Conservation (phyloP, 2,797 vertebrate genomes). For the Macropodus opercularis region DNA sequence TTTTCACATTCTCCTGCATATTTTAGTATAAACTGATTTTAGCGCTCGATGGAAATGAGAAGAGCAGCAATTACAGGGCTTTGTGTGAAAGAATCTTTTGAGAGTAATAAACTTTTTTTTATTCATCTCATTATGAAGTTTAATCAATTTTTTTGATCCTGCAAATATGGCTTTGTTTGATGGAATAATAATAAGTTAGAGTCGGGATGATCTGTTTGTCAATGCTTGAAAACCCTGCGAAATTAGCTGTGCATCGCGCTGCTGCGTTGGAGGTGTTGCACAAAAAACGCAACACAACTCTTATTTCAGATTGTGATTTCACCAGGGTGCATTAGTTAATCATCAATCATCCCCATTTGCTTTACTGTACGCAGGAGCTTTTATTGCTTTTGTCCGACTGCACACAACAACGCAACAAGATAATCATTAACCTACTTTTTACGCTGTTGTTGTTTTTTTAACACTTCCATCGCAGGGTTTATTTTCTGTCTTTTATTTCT, state of each 20-base stretch:
- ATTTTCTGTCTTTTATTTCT: not conserved
- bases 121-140: slow-evolving; percentile 14
- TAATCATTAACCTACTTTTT: not conserved
- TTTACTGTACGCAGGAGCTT: not conserved
- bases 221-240: not conserved
- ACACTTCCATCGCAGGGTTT: not conserved
- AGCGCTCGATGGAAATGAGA: not conserved
- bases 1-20: slow-evolving; percentile 1
- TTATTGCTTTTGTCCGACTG: not conserved
- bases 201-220: slow-evolving; percentile 6
- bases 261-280: not conserved
- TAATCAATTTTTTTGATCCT: slow-evolving; percentile 8
- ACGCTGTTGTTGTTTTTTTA: not conserved
- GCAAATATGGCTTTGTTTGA: slow-evolving; percentile 3
- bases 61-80: not conserved
- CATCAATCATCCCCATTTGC: not conserved
- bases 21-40: slow-evolving; percentile 2
- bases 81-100: not conserved
- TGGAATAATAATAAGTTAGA: not conserved
- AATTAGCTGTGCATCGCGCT: slow-evolving; percentile 1
- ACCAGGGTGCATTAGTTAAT: not conserved
- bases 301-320: not conserved
- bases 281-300: not conserved
- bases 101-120: not conserved
- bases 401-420: not conserved